Base-by-base conservation (phyloP, 2,888 invertebrate species). In the Lobophora halterata region DNA sequence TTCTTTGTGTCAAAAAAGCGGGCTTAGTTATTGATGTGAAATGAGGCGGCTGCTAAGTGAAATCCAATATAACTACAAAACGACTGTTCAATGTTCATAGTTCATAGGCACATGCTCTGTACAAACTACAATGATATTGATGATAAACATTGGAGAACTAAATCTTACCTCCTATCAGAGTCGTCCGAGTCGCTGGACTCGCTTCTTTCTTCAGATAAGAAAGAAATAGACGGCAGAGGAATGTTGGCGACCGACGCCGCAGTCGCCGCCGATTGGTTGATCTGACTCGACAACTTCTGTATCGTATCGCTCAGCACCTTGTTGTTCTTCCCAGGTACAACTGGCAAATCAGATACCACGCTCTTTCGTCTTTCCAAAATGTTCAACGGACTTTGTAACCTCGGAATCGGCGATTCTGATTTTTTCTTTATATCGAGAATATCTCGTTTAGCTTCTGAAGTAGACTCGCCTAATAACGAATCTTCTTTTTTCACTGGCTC, bases 271-370 rank as follows among this genome's bases (percentile, higher is more conserved):
- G 48, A 68, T 55, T 87, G 87, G 49, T 86, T 88, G 39, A 88
- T 88, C 56, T 88, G 88, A 55, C 87, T 88, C 8, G 88, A 88
- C 16, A 91, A 62, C 59, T 91, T 91, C 66, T 90, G 91, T 59
- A 91, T 91, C 1, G 90, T 91, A 47, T 91, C 91, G 49, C 89
- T 90, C 5, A 91, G 65, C 18, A 90, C 90, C 54, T 89, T 90
- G 44, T 90, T 91, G 51, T 89, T 91, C 58, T 87, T 88, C 9
- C 83, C 85, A 1, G 81, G 73, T 18, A 43, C 42, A 4, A 71
- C 69, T 2, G 81, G 67, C 20, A 85, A 47, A 14, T 88, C 88
- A 1, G 42, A 12, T 0, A 80, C 78, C 1, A 81, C 76, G 49
- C 88, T 88, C 55, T 81, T 82, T 5, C 88, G 69, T 8, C 85